Percentiles rank a stretch among this genome's conserved stretches.
These are phyloP conservation scores for Picathartes gymnocephalus DNA, from an alignment of 2,113 vertebrate species.

Conservation along the genomic window DNA sequence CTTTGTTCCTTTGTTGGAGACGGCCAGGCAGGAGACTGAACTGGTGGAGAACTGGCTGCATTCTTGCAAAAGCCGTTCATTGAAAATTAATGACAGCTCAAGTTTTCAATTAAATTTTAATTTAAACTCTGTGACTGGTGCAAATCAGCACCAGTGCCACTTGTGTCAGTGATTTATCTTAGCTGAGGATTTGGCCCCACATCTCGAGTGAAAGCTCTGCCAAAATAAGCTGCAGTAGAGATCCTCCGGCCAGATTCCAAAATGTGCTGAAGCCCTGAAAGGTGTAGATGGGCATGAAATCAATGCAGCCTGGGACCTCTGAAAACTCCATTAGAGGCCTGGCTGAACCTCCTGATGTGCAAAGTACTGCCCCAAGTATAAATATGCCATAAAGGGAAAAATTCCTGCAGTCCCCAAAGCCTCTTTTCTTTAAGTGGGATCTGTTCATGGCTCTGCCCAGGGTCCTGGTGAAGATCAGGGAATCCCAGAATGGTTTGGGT, in stretches of 20 bases:
- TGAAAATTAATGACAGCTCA: constrained; percentile 52
- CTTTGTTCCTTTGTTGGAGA: neutral
- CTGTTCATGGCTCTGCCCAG: neutral
- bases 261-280: neutral
- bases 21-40: neutral
- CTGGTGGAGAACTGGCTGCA: neutral
- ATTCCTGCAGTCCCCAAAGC: neutral
- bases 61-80: neutral
- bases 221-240: neutral
- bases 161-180: constrained; percentile 32
- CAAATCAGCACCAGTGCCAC: neutral
- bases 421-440: neutral
- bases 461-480: neutral
- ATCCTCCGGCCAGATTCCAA: neutral
- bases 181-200: constrained; percentile 1
- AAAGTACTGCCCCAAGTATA: neutral
- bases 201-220: neutral
- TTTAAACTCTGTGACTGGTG: constrained; percentile 4
- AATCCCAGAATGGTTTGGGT: neutral
- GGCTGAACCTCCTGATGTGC: neutral
- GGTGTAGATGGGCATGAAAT: neutral
- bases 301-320: neutral
- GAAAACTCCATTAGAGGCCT: neutral
- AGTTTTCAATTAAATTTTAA: constrained; percentile 55
- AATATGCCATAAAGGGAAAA: neutral